Evolutionary conservation across 1,140 invertebrate species (phyloP).

Genomic region (Amphibalanus amphitrite): DNA sequence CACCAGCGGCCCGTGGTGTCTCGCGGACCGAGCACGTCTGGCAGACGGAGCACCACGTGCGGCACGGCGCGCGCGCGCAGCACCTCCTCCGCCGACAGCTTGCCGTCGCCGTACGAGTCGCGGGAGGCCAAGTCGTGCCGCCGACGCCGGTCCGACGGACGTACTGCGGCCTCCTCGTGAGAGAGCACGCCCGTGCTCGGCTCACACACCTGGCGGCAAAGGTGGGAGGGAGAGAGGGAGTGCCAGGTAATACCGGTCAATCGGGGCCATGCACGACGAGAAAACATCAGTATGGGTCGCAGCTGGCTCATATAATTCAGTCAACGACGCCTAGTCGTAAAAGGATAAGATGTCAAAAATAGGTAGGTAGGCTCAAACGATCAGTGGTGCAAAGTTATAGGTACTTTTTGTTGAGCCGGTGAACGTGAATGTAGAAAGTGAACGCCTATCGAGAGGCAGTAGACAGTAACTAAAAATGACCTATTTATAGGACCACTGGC

Average conservation of each 20-base stretch:
- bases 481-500: too few relatives aligned
- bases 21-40: slow-evolving; percentile 32
- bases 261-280: too few relatives aligned
- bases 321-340: not conserved
- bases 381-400: too few relatives aligned
- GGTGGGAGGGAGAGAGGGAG: too few relatives aligned
- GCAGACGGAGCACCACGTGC: slow-evolving; percentile 27
- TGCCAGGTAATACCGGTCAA: too few relatives aligned
- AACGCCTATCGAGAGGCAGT: too few relatives aligned
- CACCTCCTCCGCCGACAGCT: not conserved
- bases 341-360: not conserved
- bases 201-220: not conserved
- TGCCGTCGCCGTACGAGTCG: not conserved
- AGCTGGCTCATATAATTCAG: too few relatives aligned
- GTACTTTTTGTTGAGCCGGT: too few relatives aligned
- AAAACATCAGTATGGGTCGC: too few relatives aligned
- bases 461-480: too few relatives aligned
- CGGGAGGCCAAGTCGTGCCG: not conserved
- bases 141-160: not conserved
- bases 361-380: too few relatives aligned
- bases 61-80: not conserved
- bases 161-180: not conserved
- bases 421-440: too few relatives aligned
- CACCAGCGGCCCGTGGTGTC: slow-evolving; percentile 33
- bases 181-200: not conserved